phyloP scores from a whole-genome alignment of 2,113 vertebrate species.

The Todiramphus chloris region DNA sequence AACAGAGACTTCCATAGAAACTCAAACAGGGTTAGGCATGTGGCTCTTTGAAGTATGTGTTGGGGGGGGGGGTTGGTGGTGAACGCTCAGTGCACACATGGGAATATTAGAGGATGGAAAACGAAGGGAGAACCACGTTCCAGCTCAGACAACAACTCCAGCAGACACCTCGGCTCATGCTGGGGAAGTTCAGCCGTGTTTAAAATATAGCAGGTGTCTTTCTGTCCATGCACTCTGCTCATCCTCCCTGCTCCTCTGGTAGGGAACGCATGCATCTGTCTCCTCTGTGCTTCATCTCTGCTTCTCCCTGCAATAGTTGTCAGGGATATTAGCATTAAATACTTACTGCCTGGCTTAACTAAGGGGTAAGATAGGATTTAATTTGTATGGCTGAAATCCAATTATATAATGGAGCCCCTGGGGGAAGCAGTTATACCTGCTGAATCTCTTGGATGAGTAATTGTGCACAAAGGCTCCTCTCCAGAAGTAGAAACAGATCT shows the following conservation, averaged over 20 bases:
- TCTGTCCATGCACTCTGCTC: background rate
- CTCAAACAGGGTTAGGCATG: constrained; percentile 29
- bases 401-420: constrained; percentile 71
- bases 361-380: constrained; percentile 74
- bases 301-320: constrained; percentile 62
- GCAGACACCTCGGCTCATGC: background rate
- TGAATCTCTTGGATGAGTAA: constrained; percentile 71
- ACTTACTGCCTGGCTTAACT: constrained; percentile 73
- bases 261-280: background rate
- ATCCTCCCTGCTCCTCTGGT: background rate
- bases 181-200: background rate
- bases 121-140: rapidly evolving
- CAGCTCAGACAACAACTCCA: background rate
- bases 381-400: constrained; percentile 76
- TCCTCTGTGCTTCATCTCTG: constrained; percentile 23
- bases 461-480: constrained; percentile 64
- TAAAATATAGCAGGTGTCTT: background rate
- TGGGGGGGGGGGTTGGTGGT: background rate
- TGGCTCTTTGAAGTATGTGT: constrained; percentile 7
- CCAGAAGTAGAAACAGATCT: constrained; percentile 53
- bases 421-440: constrained; percentile 73
- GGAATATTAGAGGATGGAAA: background rate
- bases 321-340: constrained; percentile 73
- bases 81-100: background rate
- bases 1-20: constrained; percentile 6